phyloP scores from a whole-genome alignment of 2,888 invertebrate genomes.

The Phengaris alcon region DNA sequence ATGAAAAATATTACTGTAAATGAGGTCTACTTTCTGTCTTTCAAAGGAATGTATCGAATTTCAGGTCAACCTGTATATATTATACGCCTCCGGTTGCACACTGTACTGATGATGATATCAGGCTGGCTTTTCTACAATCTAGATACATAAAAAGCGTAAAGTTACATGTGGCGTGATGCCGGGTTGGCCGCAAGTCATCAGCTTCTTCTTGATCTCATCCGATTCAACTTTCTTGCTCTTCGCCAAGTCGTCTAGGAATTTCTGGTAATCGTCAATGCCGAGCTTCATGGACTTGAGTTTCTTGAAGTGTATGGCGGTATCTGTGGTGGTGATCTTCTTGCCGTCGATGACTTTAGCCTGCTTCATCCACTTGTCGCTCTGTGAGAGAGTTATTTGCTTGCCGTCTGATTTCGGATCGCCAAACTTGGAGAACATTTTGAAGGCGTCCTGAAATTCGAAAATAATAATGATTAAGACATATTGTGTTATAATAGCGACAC shows the following conservation, averaged over 20 bases:
- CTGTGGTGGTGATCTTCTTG: conserved; percentile 92
- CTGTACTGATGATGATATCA: too few relatives aligned
- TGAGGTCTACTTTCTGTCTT: too few relatives aligned
- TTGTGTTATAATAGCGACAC: too few relatives aligned
- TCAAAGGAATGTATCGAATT: too few relatives aligned
- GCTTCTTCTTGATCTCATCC: conserved; percentile 87
- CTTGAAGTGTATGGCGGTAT: conserved; percentile 93
- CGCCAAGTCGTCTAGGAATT: conserved; percentile 91
- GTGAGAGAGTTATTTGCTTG: conserved; percentile 90
- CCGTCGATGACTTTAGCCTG: conserved; percentile 90
- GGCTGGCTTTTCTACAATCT: too few relatives aligned
- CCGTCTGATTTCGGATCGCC: conserved; percentile 93
- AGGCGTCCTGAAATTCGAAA: conserved; percentile 81
- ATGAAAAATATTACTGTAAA: too few relatives aligned
- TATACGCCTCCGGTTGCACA: too few relatives aligned
- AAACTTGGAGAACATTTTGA: conserved; percentile 91
- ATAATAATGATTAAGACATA: too few relatives aligned
- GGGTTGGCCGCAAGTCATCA: conserved; percentile 89
- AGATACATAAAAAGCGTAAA: conserved; percentile 28
- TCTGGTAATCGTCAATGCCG: conserved; percentile 87
- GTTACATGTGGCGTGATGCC: conserved; percentile 76
- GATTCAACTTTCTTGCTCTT: conserved; percentile 90
- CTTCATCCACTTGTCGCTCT: conserved; percentile 97
- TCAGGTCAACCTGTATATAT: too few relatives aligned
- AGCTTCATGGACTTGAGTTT: conserved; percentile 91